These are phyloP conservation scores for Cassiopea andromeda DNA, from an alignment of 30 jellyfish, hydroid and myxozoan genomes.

Conservation along the genomic window DNA sequence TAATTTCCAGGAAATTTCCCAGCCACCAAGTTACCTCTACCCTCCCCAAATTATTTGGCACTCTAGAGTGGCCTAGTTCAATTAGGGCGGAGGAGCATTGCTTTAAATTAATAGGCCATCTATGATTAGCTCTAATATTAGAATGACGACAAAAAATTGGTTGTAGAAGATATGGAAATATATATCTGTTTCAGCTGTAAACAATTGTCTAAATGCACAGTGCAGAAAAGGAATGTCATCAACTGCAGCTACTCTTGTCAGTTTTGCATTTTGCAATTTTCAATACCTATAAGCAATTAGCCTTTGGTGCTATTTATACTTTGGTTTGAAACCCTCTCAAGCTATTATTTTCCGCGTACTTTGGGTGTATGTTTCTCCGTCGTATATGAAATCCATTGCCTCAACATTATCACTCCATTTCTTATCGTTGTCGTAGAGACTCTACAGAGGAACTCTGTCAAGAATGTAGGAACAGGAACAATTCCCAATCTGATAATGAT, in stretches of 20 bases:
- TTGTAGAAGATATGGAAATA: too few species aligned
- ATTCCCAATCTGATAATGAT: not conserved
- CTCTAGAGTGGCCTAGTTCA: not conserved
- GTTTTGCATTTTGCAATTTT: too few species aligned
- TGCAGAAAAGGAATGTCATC: too few species aligned
- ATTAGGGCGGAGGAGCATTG: not conserved
- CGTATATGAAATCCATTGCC: not conserved
- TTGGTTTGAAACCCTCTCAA: not conserved
- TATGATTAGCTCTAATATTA: too few species aligned
- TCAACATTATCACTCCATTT: not conserved
- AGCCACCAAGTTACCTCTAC: not conserved
- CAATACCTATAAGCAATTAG: too few species aligned
- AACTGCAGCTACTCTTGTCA: too few species aligned
- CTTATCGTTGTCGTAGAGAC: not conserved
- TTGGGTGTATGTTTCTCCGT: not conserved
- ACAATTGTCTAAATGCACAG: too few species aligned
- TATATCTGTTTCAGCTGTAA: too few species aligned
- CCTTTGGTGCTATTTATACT: too few species aligned
- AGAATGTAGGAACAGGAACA: not conserved
- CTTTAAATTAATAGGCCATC: not conserved
- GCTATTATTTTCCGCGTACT: not conserved
- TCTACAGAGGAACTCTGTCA: not conserved
- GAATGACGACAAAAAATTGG: too few species aligned
- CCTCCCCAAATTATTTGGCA: not conserved
- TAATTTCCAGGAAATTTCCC: not conserved